A percentile compares a stretch with the other conserved stretches of the same genome.
phyloP scores from a whole-genome alignment of 2,797 vertebrate genomes.

The Pseudochirops corinnae region DNA sequence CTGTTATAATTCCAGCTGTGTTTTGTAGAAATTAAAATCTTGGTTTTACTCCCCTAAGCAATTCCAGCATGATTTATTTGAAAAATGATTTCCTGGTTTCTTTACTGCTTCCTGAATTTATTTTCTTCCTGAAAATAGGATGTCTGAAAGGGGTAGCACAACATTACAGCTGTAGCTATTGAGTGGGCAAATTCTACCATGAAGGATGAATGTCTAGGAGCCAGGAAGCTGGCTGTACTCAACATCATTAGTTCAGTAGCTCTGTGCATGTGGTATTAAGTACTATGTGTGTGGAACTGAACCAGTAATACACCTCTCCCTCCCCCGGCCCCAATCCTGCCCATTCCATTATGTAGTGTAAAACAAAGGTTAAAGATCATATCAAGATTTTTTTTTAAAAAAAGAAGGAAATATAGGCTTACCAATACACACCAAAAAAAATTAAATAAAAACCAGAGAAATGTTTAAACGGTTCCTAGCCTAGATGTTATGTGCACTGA shows the following conservation, averaged over 20 bases:
- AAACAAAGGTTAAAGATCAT: neutral
- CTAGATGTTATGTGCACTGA: neutral
- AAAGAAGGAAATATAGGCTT: neutral
- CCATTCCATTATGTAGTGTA: neutral
- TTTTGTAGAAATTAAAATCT: slow-evolving; percentile 57
- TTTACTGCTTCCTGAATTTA: slow-evolving; percentile 8
- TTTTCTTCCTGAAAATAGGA: neutral
- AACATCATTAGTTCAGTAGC: neutral
- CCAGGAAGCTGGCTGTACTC: neutral
- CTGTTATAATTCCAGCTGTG: slow-evolving; percentile 18
- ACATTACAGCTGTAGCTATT: slow-evolving; percentile 16
- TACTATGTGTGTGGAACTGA: neutral
- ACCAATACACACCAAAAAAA: neutral
- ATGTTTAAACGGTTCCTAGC: neutral
- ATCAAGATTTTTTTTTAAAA: neutral
- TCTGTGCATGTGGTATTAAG: neutral
- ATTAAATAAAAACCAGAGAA: neutral
- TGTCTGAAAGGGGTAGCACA: neutral
- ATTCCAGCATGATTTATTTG: slow-evolving; percentile 22
- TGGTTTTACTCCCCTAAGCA: neutral
- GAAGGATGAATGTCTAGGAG: neutral
- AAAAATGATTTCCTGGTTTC: slow-evolving; percentile 37
- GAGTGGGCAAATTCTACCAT: neutral
- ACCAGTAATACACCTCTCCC: neutral
- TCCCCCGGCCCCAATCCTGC: neutral